Evolutionary conservation across 2,113 vertebrate genomes (phyloP), one percentile per base, ranked within the genome.

Genomic region (Oxyruncus cristatus): DNA sequence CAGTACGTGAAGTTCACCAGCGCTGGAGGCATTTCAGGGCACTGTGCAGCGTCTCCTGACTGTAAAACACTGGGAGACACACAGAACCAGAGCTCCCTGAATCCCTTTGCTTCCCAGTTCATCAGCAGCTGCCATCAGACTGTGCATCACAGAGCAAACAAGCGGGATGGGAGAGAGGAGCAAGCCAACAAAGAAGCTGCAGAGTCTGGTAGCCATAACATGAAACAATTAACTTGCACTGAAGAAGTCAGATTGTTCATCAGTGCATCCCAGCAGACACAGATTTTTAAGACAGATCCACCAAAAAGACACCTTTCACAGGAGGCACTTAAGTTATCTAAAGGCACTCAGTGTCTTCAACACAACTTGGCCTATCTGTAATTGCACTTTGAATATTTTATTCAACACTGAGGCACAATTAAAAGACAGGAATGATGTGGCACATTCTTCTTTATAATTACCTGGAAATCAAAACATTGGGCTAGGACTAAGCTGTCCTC

Each of bases 401-500:
- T 77, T 82, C 5, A 1, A 67, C 44, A 20, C 32, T 42, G 59
- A 61, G 41, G 71, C 41, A 44, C 56, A 92, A 83, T 90, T 80
- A 88, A 91, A 91, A 94, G 78, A 76, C 50, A 87, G 66, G 62
- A 95, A 87, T 77, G 44, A 84, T 85, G 47, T 0, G 1, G 71
- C 53, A 88, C 79, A 74, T 96, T 89, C 55, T 92, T 97, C 90
- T 96, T 97, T 65, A 55, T 74, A 97, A 96, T 96, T 94, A 81
- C 58, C 68, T 93, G 85, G 88, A 97, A 97, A 97, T 95, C 91
- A 97, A 95, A 97, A 96, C 71, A 13, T 50, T 92, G 73, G 52
- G 41, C 55, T 91, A 85, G 75, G 72, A 79, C 96, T 97, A 97
- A 98, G 96, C 95, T 96, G 75, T 94, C 82, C 85, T 92, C 42